These are phyloP conservation scores for Galbula dea DNA, from an alignment of 2,113 vertebrate genomes.

Conservation along the genomic window DNA sequence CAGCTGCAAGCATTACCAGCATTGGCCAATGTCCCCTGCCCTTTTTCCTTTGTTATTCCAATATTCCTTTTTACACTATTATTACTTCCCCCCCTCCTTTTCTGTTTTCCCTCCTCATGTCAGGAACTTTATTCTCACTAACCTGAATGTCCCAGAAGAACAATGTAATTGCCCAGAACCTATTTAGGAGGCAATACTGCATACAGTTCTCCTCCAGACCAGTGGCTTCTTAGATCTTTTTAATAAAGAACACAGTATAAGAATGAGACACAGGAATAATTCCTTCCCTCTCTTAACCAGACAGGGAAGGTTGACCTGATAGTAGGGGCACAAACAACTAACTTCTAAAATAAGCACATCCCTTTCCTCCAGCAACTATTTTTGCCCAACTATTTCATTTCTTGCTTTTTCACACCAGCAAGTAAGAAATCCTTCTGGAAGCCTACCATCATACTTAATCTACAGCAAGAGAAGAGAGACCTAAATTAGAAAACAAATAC, in stretches of 20 bases:
- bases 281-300: neutral
- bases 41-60: neutral
- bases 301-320: no score
- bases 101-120: rapidly evolving
- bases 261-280: neutral
- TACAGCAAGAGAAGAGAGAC: neutral
- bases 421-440: neutral
- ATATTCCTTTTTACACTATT: neutral
- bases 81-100: no score
- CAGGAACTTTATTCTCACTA: neutral
- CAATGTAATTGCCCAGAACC: neutral
- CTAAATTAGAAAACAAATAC: neutral
- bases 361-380: neutral
- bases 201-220: neutral
- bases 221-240: neutral
- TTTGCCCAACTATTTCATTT: neutral
- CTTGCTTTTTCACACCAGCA: neutral
- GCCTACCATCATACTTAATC: neutral
- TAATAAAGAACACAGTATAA: neutral
- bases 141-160: neutral
- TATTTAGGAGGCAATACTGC: neutral
- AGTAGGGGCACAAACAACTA: no score
- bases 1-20: neutral
- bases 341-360: neutral
- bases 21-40: neutral